Conservation (phyloP, 1,140 invertebrate species). For the Elymnias hypermnestra region DNA sequence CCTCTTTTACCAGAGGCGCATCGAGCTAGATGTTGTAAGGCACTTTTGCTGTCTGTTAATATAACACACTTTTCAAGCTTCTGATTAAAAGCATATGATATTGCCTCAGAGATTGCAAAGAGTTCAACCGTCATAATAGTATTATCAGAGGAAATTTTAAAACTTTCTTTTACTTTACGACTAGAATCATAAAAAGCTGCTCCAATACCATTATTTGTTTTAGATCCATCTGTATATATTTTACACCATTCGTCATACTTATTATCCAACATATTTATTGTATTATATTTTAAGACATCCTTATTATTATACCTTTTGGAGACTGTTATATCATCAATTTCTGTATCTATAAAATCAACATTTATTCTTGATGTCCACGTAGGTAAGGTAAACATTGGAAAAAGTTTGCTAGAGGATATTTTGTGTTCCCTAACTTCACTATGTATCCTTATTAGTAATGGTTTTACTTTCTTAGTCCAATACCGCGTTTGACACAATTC, state of each 20-base stretch:
- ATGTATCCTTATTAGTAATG: neutral
- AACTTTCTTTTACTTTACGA: neutral
- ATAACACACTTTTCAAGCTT: neutral
- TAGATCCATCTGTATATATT: slow-evolving; percentile 4
- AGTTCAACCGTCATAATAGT: slow-evolving; percentile 5
- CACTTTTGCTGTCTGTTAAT: slow-evolving; percentile 1
- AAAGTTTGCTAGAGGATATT: too few species aligned
- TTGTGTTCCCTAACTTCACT: too few species aligned
- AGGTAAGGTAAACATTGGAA: too few species aligned
- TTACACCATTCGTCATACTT: neutral
- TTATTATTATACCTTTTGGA: neutral
- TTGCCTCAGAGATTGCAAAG: slow-evolving; percentile 7
- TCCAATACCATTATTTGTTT: neutral
- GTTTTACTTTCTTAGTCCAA: neutral
- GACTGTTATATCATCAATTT: neutral
- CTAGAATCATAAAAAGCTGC: neutral
- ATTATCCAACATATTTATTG: neutral
- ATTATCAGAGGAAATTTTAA: neutral
- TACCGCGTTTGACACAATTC: neutral
- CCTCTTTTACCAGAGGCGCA: slow-evolving; percentile 3
- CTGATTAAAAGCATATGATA: neutral
- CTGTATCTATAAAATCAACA: neutral
- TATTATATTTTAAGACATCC: neutral
- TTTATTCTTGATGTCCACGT: neutral
- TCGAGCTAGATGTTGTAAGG: neutral